phyloP scores from a whole-genome alignment of 2,797 vertebrate species.

The Staurois parvus region DNA sequence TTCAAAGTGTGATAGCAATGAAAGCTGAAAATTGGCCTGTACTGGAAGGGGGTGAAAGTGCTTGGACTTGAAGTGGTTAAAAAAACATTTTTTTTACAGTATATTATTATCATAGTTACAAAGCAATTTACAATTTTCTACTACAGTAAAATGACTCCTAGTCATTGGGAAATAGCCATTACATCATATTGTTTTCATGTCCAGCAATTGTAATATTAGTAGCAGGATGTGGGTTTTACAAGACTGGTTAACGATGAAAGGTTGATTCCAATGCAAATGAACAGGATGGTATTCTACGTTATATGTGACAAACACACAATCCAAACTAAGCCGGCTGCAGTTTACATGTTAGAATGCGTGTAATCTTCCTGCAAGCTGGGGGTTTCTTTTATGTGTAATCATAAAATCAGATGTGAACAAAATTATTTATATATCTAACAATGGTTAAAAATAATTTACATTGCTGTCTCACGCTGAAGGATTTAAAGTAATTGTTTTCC shows the following conservation, averaged over 20 bases:
- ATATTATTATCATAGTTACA: neutral
- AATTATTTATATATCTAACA: neutral
- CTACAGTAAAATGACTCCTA: neutral
- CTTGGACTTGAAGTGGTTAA: too few species aligned
- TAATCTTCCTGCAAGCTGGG: constrained; percentile 2
- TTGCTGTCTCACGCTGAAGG: too few species aligned
- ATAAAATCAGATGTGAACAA: neutral
- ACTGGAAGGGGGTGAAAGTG: too few species aligned
- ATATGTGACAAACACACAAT: neutral
- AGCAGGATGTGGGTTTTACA: constrained; percentile 38
- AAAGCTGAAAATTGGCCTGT: too few species aligned
- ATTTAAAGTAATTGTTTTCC: too few species aligned
- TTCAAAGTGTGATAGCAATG: too few species aligned
- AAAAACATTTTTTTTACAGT: too few species aligned
- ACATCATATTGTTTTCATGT: neutral
- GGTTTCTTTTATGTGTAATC: constrained; percentile 5
- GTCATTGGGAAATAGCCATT: neutral
- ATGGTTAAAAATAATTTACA: neutral
- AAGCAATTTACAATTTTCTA: neutral
- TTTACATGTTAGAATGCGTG: constrained; percentile 3
- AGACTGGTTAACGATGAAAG: neutral
- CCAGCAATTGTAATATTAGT: neutral
- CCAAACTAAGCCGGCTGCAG: neutral
- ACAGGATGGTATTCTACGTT: neutral
- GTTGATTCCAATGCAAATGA: constrained; percentile 1